Evolutionary conservation across 30 jellyfish, hydroid and myxozoan genomes (phyloP).

Genomic region (Cassiopea xamachana): DNA sequence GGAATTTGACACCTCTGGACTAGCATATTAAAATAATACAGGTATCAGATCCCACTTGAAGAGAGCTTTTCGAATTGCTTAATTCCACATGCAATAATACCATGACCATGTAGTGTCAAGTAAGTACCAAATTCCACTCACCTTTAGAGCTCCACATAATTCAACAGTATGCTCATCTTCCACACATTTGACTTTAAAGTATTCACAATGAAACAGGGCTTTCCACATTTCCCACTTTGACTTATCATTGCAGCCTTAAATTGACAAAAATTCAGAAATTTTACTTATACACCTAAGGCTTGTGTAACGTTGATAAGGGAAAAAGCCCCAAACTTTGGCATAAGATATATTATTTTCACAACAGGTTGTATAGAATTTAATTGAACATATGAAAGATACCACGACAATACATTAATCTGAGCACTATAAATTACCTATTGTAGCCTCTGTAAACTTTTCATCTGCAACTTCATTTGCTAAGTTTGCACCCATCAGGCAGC

Average conservation of each 20-base stretch:
- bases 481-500: constrained; percentile 97
- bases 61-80: background rate
- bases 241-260: constrained; percentile 82
- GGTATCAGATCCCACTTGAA: too few relatives aligned
- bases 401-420: background rate
- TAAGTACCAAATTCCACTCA: background rate
- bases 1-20: too few relatives aligned
- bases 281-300: background rate
- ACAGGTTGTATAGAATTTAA: too few relatives aligned
- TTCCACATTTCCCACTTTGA: constrained; percentile 91
- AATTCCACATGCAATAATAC: background rate
- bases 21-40: too few relatives aligned
- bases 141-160: constrained; percentile 97
- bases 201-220: constrained; percentile 78
- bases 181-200: constrained; percentile 88
- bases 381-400: background rate
- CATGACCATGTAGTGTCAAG: too few relatives aligned
- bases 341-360: too few relatives aligned
- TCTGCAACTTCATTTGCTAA: constrained; percentile 97
- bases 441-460: constrained; percentile 88
- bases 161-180: constrained; percentile 90
- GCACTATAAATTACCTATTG: constrained; percentile 70
- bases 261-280: background rate
- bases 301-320: too few relatives aligned
- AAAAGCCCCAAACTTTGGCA: too few relatives aligned